Evolutionary conservation across 2,797 vertebrate genomes (phyloP).

Genomic region (Coracias cyanogaster): DNA sequence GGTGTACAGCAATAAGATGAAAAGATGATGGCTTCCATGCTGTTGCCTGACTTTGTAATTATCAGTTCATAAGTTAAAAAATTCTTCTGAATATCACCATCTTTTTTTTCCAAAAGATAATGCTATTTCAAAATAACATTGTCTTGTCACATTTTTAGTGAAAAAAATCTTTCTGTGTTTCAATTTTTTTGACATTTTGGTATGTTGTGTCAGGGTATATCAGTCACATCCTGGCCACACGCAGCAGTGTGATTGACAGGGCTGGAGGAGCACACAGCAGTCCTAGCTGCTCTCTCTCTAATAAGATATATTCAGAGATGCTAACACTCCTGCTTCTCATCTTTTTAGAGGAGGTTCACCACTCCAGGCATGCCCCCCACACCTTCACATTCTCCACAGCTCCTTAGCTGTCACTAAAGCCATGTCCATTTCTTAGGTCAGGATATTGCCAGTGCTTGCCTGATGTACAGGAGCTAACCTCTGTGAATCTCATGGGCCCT

Average conservation of each 20-base stretch:
- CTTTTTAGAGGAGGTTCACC: conserved; percentile 9
- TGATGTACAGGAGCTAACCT: not conserved
- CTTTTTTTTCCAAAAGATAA: not conserved
- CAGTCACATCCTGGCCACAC: not conserved
- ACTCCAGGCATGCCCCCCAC: not conserved
- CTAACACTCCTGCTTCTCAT: not conserved
- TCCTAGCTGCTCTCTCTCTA: not conserved
- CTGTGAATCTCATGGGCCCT: not conserved
- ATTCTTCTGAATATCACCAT: not conserved
- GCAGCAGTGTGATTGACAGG: not conserved
- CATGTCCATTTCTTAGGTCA: not conserved
- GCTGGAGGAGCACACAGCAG: not conserved
- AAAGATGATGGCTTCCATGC: not conserved
- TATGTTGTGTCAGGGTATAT: not conserved
- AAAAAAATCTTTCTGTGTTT: not conserved
- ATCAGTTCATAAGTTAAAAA: not conserved
- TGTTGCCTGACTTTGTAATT: not conserved
- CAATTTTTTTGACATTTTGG: not conserved
- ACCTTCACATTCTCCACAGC: not conserved
- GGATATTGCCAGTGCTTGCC: not conserved
- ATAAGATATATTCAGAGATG: not conserved
- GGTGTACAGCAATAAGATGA: not conserved
- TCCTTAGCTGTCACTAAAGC: not conserved
- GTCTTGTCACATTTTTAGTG: not conserved
- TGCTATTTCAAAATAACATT: not conserved